Evolutionary conservation across 2,888 invertebrate genomes (phyloP).

Genomic region (Acanthosoma haemorrhoidale): DNA sequence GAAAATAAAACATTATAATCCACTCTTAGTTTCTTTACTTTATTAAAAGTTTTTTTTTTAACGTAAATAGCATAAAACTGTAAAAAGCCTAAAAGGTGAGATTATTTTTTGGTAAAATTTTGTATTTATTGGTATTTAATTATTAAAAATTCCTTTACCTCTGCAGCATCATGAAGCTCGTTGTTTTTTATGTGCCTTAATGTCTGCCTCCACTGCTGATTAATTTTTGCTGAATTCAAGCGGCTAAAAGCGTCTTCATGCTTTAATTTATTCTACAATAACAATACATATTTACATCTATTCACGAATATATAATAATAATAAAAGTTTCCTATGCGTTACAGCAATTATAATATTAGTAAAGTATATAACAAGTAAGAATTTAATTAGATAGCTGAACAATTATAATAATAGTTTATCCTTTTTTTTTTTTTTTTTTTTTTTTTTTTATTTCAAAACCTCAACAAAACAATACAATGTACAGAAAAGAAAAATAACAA

Average conservation of each 20-base stretch:
- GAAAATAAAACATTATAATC: too few relatives aligned
- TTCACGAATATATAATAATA: too few relatives aligned
- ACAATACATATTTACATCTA: too few relatives aligned
- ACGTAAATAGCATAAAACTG: background rate
- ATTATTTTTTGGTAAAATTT: background rate
- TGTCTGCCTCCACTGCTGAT: conserved; percentile 76
- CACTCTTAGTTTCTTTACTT: background rate
- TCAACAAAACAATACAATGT: too few relatives aligned
- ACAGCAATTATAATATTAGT: too few relatives aligned
- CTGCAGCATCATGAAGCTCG: conserved; percentile 64
- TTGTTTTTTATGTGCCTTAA: conserved; percentile 69
- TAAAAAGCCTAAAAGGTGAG: background rate
- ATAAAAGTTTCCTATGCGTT: too few relatives aligned
- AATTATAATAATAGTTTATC: too few relatives aligned
- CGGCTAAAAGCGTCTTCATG: conserved; percentile 73
- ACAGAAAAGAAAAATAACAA: too few relatives aligned
- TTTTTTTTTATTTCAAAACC: too few relatives aligned
- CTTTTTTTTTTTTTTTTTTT: too few relatives aligned
- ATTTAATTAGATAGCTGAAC: too few relatives aligned
- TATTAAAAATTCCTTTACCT: conserved; percentile 47
- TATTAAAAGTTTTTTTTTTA: background rate
- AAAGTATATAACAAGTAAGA: too few relatives aligned
- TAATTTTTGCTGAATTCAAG: conserved; percentile 75
- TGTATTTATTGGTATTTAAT: background rate
- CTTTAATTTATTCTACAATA: conserved; percentile 73